Percentiles rank a stretch among this genome's conserved stretches.
These are phyloP conservation scores for Onychomys arenicola DNA, from an alignment of 2,797 vertebrate species.

Conservation along the genomic window DNA sequence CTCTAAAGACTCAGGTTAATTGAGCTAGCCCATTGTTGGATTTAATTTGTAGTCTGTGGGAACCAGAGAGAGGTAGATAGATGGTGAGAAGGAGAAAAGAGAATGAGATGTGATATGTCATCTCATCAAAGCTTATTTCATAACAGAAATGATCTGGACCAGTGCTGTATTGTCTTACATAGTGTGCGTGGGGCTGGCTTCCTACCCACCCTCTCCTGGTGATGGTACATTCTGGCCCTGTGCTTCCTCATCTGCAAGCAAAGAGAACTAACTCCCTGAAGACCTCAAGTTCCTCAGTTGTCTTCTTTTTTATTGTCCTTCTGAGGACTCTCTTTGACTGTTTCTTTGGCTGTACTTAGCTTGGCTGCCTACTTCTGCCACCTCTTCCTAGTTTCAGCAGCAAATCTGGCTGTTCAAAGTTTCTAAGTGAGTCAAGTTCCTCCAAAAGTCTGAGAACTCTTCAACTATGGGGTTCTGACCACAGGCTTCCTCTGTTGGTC, in stretches of 20 bases:
- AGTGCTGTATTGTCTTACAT: background rate
- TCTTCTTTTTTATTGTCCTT: background rate
- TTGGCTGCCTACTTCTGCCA: background rate
- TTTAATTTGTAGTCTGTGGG: background rate
- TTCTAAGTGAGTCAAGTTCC: background rate
- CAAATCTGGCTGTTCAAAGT: background rate
- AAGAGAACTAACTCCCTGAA: background rate
- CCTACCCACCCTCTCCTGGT: background rate
- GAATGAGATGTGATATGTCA: background rate
- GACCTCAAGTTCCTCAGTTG: background rate
- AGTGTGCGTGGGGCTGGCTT: background rate
- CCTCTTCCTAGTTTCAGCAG: background rate
- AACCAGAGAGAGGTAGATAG: background rate
- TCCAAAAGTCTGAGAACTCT: background rate
- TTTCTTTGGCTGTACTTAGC: background rate
- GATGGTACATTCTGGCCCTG: background rate
- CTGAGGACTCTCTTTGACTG: background rate
- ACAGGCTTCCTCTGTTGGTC: background rate
- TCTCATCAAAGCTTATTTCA: background rate
- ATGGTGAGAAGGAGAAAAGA: background rate
- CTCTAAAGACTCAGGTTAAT: background rate
- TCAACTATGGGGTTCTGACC: background rate
- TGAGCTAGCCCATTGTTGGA: background rate
- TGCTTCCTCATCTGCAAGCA: background rate
- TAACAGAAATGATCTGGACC: background rate